Evolutionary conservation across 2,113 vertebrate genomes (phyloP).

Genomic region (Dipodomys ordii): DNA sequence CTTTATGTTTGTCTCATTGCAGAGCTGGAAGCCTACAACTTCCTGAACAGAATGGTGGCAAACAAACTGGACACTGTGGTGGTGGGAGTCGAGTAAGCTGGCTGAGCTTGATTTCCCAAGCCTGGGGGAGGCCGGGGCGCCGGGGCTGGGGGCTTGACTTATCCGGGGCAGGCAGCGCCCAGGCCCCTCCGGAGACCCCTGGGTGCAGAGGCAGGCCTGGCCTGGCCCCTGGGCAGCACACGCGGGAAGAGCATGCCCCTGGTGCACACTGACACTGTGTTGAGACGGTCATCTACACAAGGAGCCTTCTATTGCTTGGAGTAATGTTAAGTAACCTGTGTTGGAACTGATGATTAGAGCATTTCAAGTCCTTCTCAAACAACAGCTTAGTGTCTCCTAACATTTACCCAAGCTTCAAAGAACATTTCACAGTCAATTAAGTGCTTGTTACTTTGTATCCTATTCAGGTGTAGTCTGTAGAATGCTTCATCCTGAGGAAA

Average conservation of each 20-base stretch:
- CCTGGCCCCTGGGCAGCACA: no score
- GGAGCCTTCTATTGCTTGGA: not conserved
- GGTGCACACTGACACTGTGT: not conserved
- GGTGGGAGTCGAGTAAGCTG: slow-evolving; percentile 45
- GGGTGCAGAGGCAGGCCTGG: no score
- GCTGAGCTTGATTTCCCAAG: no score
- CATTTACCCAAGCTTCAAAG: not conserved
- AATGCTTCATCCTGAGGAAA: not conserved
- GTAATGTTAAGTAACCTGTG: not conserved
- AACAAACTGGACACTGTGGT: slow-evolving; percentile 36
- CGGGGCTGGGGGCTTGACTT: no score
- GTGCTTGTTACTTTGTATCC: not conserved
- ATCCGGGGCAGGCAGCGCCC: no score
- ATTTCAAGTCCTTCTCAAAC: not conserved
- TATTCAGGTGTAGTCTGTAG: not conserved
- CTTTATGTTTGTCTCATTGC: slow-evolving; percentile 5
- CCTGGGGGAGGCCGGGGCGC: no score
- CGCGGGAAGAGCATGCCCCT: no score
- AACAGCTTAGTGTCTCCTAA: not conserved
- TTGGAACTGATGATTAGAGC: not conserved
- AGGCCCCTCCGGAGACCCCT: no score
- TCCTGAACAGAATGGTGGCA: not conserved
- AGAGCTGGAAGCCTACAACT: not conserved
- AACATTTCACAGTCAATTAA: not conserved
- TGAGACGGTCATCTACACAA: not conserved